phyloP scores from a whole-genome alignment of 1,140 invertebrate genomes.

The Drosophila ercepeae region DNA sequence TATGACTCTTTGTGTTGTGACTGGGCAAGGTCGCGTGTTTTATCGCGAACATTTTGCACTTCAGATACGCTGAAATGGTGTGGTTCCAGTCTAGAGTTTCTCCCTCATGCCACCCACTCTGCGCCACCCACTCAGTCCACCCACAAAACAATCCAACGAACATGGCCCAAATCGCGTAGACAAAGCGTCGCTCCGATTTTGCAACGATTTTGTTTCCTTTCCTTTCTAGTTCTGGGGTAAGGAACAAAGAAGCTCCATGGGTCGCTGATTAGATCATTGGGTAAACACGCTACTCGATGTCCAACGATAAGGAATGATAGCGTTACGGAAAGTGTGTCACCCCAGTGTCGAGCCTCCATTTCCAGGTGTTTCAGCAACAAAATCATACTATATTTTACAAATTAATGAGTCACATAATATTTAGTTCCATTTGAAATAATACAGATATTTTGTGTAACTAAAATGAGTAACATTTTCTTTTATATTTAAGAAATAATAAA shows the following conservation, averaged over 20 bases:
- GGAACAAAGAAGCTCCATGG: slow-evolving; percentile 29
- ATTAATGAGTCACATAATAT: neutral
- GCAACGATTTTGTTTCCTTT: slow-evolving; percentile 11
- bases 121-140: neutral
- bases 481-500: too few species aligned
- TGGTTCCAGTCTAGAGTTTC: slow-evolving; percentile 27
- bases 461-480: too few species aligned
- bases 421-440: neutral
- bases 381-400: neutral
- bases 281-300: slow-evolving; percentile 28
- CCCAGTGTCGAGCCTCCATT: slow-evolving; percentile 50
- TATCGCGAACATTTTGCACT: slow-evolving; percentile 68
- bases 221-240: neutral
- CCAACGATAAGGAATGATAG: slow-evolving; percentile 33
- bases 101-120: neutral
- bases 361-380: neutral
- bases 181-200: slow-evolving; percentile 49
- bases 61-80: slow-evolving; percentile 63
- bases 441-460: neutral
- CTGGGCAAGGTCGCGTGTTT: slow-evolving; percentile 66
- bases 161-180: slow-evolving; percentile 64
- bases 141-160: slow-evolving; percentile 1
- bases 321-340: slow-evolving; percentile 55
- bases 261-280: slow-evolving; percentile 62
- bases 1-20: slow-evolving; percentile 43